A percentile compares a stretch with the other conserved stretches of the same genome.
phyloP scores from a whole-genome alignment of 2,888 invertebrate species.

The Cheilosia grossa region DNA sequence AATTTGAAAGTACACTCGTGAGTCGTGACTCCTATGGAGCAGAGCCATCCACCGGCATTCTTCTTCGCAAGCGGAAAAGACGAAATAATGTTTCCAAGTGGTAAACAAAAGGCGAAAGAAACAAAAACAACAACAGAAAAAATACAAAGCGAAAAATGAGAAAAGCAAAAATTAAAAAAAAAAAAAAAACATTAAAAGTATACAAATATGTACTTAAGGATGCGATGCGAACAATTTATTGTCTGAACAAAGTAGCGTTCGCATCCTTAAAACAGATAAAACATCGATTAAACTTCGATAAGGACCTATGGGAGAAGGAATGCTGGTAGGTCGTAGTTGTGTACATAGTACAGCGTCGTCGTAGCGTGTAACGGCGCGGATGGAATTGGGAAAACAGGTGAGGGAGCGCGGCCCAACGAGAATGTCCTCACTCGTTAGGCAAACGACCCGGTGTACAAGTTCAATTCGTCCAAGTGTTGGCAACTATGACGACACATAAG shows the following conservation, averaged over 20 bases:
- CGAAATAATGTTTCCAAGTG: constrained; percentile 50
- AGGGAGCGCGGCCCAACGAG: constrained; percentile 33
- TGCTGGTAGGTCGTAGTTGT: neutral
- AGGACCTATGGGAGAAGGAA: constrained; percentile 53
- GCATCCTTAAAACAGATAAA: constrained; percentile 75
- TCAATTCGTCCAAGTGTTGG: constrained; percentile 73
- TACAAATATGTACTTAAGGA: constrained; percentile 69
- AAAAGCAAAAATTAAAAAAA: constrained; percentile 42
- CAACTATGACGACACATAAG: constrained; percentile 69
- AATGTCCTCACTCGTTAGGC: constrained; percentile 74
- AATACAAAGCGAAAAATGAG: too few relatives aligned
- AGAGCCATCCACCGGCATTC: constrained; percentile 6
- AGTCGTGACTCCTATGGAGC: constrained; percentile 22
- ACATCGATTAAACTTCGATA: constrained; percentile 77
- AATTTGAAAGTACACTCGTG: constrained; percentile 63
- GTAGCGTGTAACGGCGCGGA: neutral
- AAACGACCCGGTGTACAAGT: constrained; percentile 70
- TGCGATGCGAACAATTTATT: constrained; percentile 68
- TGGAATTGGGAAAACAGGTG: constrained; percentile 46
- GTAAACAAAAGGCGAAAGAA: constrained; percentile 48
- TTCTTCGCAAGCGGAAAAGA: constrained; percentile 25
- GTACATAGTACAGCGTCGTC: too few relatives aligned
- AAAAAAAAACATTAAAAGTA: constrained; percentile 59
- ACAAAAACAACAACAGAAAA: constrained; percentile 15
- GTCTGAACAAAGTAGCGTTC: constrained; percentile 66